Evolutionary conservation across 2,113 vertebrate genomes (phyloP), one percentile per base, ranked within the genome.

Genomic region (Anas platyrhynchos): DNA sequence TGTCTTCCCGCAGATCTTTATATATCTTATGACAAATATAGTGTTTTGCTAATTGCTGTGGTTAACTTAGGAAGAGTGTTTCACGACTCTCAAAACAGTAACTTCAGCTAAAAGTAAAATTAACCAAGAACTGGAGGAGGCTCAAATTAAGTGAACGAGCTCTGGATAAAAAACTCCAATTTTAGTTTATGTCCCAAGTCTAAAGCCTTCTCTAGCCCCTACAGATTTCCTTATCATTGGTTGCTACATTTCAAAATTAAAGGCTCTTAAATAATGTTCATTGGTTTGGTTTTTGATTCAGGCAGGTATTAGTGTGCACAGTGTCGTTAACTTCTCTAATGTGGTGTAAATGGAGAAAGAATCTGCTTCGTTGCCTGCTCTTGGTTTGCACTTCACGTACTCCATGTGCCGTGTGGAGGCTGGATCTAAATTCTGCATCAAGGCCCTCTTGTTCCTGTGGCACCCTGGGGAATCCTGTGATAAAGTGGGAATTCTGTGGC

Each of bases 401-500:
- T 82, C 16, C 0, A 0, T 29, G 69, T 55, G 58, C 83, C 59
- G 26, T 65, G 76, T 56, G 34, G 65, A 86, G 73, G 26, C 56
- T 62, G 25, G 63, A 71, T 93, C 88, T 92, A 82, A 95, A 92
- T 94, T 91, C 93, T 94, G 91, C 93, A 96, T 91, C 83, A 76
- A 85, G 92, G 50, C 58, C 92, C 71, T 85, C 93, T 79, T 82
- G 68, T 86, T 96, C 62, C 65, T 92, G 34, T 1, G 7, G 44
- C 52, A 81, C 94, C 48, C 90, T 78, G 73, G 83, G 88, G 90
- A 95, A 79, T 86, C 66, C 65, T 78, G 56, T 83, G 65, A 52
- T 88, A 78, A 94, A 94, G 89, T 91, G 83, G 91, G 85, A 93
- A 46, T 86, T 84, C 88, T 81, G 54, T 88, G 77, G 62, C 86